Base-by-base conservation (phyloP, 2,888 invertebrate genomes). In the Coleophora deauratella region DNA sequence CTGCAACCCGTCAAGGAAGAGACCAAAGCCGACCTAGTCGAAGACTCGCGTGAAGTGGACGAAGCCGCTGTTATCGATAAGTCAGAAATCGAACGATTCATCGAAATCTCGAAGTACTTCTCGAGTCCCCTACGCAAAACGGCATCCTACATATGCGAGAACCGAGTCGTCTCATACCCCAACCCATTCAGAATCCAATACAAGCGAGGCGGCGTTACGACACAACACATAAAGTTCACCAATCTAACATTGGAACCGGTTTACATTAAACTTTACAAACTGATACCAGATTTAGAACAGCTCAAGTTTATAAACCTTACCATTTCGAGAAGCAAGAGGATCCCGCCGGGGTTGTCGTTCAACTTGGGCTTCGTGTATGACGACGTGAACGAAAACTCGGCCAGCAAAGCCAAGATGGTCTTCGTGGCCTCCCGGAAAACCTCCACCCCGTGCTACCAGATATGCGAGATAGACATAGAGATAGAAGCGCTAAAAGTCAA, bases 61-160 rank as follows among this genome's bases (percentile, higher is more conserved):
- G 41, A 39, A 31, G 15, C 49, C 2, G 57, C 40, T 28, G 64
- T 71, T 9, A 56, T 56, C 0, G 73, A 70, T 38, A 69, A 75
- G 47, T 64, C 65, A 0, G 72, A 81, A 63, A 64, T 74, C 1
- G 63, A 75, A 50, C 60, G 73, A 41, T 82, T 84, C 44, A 72
- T 84, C 33, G 79, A 82, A 57, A 79, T 84, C 44, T 79, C 82
- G 0, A 77, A 81, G 46, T 77, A 79, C 44, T 84, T 81, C 46
- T 77, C 81, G 1, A 79, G 74, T 41, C 81, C 81, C 2, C 49
- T 81, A 2, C 62, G 66, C 3, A 81, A 78, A 58, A 72, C 75
- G 1, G 81, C 82, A 1, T 76, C 82, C 0, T 82, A 82, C 45
- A 62, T 80, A 6, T 75, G 79, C 45, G 82, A 82, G 45, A 72